These are phyloP conservation scores for Chaetophractus vellerosus DNA, from an alignment of 2,797 vertebrate species.

Conservation along the genomic window DNA sequence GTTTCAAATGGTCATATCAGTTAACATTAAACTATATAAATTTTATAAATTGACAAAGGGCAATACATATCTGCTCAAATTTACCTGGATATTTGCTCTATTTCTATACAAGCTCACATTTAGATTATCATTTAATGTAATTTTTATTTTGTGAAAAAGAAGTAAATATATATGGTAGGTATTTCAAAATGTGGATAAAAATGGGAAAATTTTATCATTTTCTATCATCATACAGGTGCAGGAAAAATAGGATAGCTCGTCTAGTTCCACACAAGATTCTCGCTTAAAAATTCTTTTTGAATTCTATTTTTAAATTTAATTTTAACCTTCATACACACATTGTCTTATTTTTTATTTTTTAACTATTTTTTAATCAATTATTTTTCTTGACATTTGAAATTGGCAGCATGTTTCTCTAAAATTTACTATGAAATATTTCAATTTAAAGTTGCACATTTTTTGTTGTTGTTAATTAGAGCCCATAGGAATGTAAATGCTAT, in stretches of 20 bases:
- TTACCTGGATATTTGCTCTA: slow-evolving; percentile 15
- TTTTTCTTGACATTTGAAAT: slow-evolving; percentile 26
- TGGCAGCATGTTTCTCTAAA: slow-evolving; percentile 31
- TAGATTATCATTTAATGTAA: slow-evolving; percentile 39
- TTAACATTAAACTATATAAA: slow-evolving; percentile 53
- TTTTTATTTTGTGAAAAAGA: neutral
- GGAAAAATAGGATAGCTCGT: slow-evolving; percentile 55
- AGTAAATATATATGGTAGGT: neutral
- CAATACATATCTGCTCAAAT: slow-evolving; percentile 12
- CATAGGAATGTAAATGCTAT: neutral
- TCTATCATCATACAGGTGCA: slow-evolving; percentile 58
- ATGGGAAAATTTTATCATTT: slow-evolving; percentile 20
- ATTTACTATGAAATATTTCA: neutral
- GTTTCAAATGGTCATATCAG: slow-evolving; percentile 73
- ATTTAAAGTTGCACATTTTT: neutral
- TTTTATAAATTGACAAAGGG: slow-evolving; percentile 22
- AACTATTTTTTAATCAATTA: neutral
- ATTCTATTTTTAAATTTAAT: slow-evolving; percentile 58
- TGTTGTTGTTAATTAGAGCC: neutral
- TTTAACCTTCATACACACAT: neutral
- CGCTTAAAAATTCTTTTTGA: slow-evolving; percentile 7
- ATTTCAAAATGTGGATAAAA: slow-evolving; percentile 57
- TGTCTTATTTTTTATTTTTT: neutral
- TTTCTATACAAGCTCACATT: slow-evolving; percentile 2
- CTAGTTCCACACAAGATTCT: neutral